Evolutionary conservation across 2,797 vertebrate genomes (phyloP).

Genomic region (Babyrousa celebensis): DNA sequence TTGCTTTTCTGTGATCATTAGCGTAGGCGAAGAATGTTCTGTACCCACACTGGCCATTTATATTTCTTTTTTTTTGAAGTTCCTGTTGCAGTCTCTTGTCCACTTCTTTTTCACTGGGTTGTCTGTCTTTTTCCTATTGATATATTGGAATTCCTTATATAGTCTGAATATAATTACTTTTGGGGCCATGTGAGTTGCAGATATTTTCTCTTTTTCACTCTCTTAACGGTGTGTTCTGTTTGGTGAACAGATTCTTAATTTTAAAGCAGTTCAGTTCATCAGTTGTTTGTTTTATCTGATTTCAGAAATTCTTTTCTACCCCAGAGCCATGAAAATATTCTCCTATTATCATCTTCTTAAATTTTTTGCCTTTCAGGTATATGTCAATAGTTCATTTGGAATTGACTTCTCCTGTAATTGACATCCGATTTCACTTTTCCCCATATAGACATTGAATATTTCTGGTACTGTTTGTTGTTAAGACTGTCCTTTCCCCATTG

Average conservation of each 20-base stretch:
- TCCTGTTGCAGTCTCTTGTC: background rate
- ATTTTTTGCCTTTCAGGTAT: background rate
- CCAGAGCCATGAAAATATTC: background rate
- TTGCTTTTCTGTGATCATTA: background rate
- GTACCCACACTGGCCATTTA: background rate
- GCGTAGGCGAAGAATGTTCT: background rate
- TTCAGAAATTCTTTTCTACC: background rate
- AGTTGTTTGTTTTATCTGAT: background rate
- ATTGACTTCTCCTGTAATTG: background rate
- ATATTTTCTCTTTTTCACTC: background rate
- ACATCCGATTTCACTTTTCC: background rate
- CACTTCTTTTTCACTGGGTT: background rate
- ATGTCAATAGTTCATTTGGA: background rate
- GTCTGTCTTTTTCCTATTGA: background rate
- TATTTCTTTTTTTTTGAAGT: background rate
- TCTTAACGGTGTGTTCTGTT: background rate
- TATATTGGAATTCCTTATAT: background rate
- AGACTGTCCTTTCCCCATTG: background rate
- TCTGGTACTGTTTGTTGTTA: background rate
- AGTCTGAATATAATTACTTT: background rate
- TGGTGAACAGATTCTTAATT: background rate
- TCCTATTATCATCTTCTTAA: background rate
- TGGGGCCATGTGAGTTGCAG: background rate
- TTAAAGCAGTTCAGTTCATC: background rate
- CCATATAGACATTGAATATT: background rate